Evolutionary conservation across 1,140 invertebrate species (phyloP).

Genomic region (Micrasema longulum): DNA sequence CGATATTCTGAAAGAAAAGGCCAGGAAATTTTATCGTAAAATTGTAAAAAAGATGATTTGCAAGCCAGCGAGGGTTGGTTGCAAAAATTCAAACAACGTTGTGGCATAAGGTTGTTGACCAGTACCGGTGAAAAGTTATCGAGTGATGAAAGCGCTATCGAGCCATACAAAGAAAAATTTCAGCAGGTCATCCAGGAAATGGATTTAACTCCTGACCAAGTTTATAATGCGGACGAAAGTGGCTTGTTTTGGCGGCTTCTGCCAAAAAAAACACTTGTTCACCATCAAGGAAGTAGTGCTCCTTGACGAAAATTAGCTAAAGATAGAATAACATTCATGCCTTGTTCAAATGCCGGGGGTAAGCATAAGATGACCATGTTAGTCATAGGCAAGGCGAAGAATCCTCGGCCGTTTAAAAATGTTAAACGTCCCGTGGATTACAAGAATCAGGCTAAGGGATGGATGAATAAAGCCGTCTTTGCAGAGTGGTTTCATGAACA

Average conservation of each 20-base stretch:
- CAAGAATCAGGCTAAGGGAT: too few relatives aligned
- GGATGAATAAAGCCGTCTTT: too few relatives aligned
- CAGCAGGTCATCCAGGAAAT: slow-evolving; percentile 50
- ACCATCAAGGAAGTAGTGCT: slow-evolving; percentile 53
- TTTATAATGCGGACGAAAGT: slow-evolving; percentile 58
- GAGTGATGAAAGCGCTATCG: slow-evolving; percentile 55
- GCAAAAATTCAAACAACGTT: slow-evolving; percentile 58
- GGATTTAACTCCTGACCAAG: slow-evolving; percentile 56
- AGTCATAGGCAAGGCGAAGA: slow-evolving; percentile 6
- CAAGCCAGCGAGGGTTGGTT: slow-evolving; percentile 58
- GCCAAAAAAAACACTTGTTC: slow-evolving; percentile 56
- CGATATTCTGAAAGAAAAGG: slow-evolving; percentile 58
- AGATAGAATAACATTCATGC: background rate
- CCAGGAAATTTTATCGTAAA: slow-evolving; percentile 57
- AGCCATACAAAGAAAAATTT: slow-evolving; percentile 1
- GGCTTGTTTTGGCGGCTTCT: slow-evolving; percentile 57
- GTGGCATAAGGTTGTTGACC: slow-evolving; percentile 58
- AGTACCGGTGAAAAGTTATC: slow-evolving; percentile 59
- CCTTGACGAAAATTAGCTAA: slow-evolving; percentile 2
- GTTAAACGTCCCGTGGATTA: too few relatives aligned
- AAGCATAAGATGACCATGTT: background rate
- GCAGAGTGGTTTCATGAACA: too few relatives aligned
- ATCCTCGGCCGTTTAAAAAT: background rate
- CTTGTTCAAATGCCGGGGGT: background rate
- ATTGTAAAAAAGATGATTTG: slow-evolving; percentile 60